A percentile compares a stretch with the other conserved stretches of the same genome.
Evolutionary conservation across 2,113 vertebrate species (phyloP).

Genomic region (Grantiella picta): DNA sequence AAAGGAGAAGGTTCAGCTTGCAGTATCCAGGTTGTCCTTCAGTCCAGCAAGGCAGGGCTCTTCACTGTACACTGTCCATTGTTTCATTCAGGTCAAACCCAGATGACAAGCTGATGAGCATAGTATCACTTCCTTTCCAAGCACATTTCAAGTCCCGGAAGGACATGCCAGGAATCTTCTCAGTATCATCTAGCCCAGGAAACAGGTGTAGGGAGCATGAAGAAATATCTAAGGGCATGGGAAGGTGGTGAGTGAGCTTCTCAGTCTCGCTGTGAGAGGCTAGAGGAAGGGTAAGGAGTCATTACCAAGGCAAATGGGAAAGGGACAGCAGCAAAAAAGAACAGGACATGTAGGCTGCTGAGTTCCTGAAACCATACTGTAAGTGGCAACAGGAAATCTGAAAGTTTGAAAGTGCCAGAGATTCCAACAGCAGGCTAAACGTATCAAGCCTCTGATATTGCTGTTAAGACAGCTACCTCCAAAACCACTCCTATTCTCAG

Average conservation of each 20-base stretch:
- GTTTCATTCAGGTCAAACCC: neutral
- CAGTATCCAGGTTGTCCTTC: neutral
- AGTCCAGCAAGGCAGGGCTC: neutral
- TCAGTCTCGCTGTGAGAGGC: fast-evolving
- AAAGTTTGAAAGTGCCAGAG: neutral
- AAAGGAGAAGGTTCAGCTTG: neutral
- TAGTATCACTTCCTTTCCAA: neutral
- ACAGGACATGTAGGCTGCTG: neutral
- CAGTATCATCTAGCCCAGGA: neutral
- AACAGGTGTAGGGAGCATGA: neutral
- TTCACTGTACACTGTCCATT: neutral
- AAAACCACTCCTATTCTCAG: neutral
- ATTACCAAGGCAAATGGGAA: neutral
- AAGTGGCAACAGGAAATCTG: neutral
- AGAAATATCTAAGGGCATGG: neutral
- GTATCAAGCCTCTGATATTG: neutral
- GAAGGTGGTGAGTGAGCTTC: neutral
- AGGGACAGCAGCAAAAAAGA: neutral
- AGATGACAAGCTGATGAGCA: neutral
- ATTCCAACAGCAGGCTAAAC: neutral
- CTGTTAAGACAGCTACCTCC: neutral
- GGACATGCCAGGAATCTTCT: neutral
- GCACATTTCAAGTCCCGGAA: neutral
- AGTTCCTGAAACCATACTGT: neutral
- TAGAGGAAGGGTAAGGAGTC: neutral